These are phyloP conservation scores for Chanos chanos DNA, from an alignment of 2,797 vertebrate species.

Conservation along the genomic window DNA sequence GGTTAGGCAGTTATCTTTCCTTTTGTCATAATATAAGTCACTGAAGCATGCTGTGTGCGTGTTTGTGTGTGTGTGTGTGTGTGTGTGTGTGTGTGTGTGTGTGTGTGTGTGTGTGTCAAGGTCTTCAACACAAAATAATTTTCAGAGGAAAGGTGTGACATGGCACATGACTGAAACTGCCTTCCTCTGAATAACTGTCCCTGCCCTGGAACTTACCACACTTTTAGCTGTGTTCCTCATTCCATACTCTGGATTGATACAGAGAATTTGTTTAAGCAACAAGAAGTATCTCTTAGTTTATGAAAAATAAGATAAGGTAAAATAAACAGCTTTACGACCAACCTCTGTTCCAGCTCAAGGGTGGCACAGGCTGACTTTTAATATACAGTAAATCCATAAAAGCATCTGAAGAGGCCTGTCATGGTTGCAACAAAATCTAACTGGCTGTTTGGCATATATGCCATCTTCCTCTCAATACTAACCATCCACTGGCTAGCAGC, in stretches of 20 bases:
- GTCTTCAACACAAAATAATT: no score
- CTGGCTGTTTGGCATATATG: constrained; percentile 14
- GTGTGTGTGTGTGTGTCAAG: not conserved
- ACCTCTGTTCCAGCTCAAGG: constrained; percentile 23
- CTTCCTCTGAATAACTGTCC: no score
- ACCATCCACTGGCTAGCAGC: constrained; percentile 28
- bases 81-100: not conserved
- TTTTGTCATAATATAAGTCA: not conserved
- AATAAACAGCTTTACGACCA: constrained; percentile 26
- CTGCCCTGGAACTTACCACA: no score
- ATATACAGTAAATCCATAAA: constrained; percentile 18
- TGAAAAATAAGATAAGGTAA: no score
- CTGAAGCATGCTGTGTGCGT: not conserved
- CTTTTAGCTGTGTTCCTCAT: no score
- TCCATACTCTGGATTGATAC: no score
- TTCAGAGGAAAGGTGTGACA: no score
- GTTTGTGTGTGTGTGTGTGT: not conserved
- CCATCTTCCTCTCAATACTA: constrained; percentile 27
- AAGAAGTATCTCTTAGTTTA: no score
- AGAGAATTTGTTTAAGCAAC: no score
- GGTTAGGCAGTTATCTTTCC: not conserved
- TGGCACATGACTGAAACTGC: no score
- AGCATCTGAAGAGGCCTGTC: constrained; percentile 23
- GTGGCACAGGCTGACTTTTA: constrained; percentile 20
- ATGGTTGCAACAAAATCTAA: constrained; percentile 17